These are phyloP conservation scores for Gymnobelideus leadbeateri DNA, from an alignment of 2,113 vertebrate species.

Conservation along the genomic window DNA sequence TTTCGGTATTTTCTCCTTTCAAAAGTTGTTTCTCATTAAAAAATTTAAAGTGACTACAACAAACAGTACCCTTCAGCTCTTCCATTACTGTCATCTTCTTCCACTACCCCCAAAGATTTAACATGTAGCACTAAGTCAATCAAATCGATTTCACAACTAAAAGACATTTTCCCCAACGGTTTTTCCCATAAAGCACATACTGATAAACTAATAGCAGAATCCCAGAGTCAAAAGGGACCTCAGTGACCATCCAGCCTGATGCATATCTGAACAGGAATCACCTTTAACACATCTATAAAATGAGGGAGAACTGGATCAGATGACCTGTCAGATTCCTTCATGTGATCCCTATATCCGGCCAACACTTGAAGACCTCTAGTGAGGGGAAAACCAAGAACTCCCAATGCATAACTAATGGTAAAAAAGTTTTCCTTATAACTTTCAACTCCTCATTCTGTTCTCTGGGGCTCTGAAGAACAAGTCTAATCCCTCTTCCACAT, in stretches of 20 bases:
- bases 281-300: not conserved
- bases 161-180: not conserved
- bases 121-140: not conserved
- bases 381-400: not conserved
- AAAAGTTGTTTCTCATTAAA: not conserved
- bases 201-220: not conserved
- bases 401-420: not conserved
- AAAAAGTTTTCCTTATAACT: not conserved
- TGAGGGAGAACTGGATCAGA: not conserved
- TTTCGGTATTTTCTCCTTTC: not conserved
- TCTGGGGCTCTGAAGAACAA: not conserved
- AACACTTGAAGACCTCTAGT: not conserved
- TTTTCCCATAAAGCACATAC: not conserved
- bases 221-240: not conserved
- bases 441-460: not conserved
- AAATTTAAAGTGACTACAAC: not conserved
- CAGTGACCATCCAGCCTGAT: not conserved
- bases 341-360: not conserved
- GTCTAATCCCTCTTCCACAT: not conserved
- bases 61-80: not conserved
- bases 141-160: not conserved
- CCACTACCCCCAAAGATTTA: not conserved
- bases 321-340: not conserved
- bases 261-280: not conserved
- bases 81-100: not conserved